phyloP scores from a whole-genome alignment of 2,797 vertebrate species.

The Sebastes oblongus region DNA sequence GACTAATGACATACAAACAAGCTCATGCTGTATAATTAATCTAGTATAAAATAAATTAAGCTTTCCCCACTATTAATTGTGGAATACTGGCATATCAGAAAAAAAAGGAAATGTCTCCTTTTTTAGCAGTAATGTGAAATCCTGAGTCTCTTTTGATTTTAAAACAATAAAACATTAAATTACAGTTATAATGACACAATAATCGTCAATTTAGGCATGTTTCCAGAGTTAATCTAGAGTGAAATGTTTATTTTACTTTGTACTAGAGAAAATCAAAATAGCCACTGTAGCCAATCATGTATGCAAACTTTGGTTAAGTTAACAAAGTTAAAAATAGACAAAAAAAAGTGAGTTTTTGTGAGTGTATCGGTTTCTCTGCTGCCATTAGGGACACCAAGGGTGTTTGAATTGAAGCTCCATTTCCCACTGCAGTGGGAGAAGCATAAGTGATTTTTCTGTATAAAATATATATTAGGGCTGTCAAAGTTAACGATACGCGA shows the following conservation, averaged over 20 bases:
- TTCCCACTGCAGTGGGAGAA: background rate
- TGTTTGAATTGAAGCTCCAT: background rate
- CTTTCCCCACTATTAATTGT: background rate
- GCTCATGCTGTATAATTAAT: slow-evolving; percentile 39
- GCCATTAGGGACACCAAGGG: background rate
- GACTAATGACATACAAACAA: slow-evolving; percentile 53
- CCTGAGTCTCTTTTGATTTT: background rate
- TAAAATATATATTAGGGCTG: background rate
- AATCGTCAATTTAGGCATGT: background rate
- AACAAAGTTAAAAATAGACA: background rate
- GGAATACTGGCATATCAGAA: background rate
- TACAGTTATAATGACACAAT: background rate
- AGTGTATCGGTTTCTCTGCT: background rate
- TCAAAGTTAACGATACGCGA: too few species aligned
- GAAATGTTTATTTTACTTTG: background rate
- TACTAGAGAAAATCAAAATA: background rate
- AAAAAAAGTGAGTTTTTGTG: background rate
- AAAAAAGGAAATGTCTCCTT: background rate
- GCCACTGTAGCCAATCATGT: background rate
- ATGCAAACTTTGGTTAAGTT: background rate
- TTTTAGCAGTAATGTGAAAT: background rate
- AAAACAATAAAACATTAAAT: background rate
- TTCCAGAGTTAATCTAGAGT: background rate
- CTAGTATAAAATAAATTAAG: slow-evolving; percentile 17
- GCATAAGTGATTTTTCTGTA: background rate